Conservation (phyloP, 2,113 vertebrate genomes). For the Myotis lucifugus region DNA sequence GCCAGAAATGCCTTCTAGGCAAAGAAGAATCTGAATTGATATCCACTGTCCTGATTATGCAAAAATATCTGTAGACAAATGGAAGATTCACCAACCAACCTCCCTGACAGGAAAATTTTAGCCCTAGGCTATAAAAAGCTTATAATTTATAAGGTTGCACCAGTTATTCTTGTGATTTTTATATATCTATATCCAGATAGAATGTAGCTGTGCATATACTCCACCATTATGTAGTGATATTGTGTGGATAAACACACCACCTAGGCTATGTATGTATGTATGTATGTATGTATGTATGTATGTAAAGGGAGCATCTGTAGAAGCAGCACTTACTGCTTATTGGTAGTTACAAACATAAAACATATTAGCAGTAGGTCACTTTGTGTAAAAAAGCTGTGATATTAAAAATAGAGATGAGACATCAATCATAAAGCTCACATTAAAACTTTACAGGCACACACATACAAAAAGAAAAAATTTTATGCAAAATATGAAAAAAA, state of each 20-base stretch:
- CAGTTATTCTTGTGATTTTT: slow-evolving; percentile 40
- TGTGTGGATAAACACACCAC: not conserved
- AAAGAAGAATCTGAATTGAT: slow-evolving; percentile 10
- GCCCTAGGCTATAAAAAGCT: slow-evolving; percentile 15
- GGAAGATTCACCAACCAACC: slow-evolving; percentile 43
- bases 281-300: too few species aligned
- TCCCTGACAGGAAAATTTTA: slow-evolving; percentile 51
- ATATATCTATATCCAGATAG: not conserved
- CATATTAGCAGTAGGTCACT: not conserved
- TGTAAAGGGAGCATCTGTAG: not conserved
- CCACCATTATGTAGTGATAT: not conserved
- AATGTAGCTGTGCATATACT: slow-evolving; percentile 4
- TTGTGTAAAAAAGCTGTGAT: not conserved
- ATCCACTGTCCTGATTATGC: not conserved
- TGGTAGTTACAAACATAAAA: not conserved
- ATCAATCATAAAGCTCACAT: not conserved
- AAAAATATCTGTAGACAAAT: slow-evolving; percentile 48
- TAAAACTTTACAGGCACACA: not conserved
- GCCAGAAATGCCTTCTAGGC: not conserved
- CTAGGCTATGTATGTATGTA: not conserved
- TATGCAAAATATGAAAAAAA: slow-evolving; percentile 20
- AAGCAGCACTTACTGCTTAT: not conserved
- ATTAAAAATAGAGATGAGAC: not conserved
- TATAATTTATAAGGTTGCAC: slow-evolving; percentile 51
- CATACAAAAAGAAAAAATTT: slow-evolving; percentile 27